Base-by-base conservation (phyloP, 1,140 invertebrate species). In the Anoplolepis gracilipes region DNA sequence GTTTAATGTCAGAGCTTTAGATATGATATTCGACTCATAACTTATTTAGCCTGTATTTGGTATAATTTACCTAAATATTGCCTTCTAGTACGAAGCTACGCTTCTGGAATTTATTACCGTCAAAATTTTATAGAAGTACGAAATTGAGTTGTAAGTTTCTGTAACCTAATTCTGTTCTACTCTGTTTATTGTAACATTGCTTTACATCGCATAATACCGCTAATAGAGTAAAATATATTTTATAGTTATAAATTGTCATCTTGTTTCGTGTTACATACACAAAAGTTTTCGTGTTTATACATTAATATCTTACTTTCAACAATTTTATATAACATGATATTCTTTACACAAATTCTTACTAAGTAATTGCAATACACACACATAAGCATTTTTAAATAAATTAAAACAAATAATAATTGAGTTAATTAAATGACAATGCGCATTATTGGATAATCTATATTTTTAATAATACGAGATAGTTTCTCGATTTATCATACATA, bases 71-170 rank as follows among this genome's bases (percentile, higher is more conserved):
- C 6, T n/a, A 67, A 78, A 22, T 65, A 65, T n/a, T 3, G 4
- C 25, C n/a, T 7, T 5, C 1, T 36, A 7, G 11, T 13, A 22
- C 30, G n/a, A 78, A 53, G 13, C 4, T 65, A 25, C n/a, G 33
- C 7, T 62, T 46, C 2, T 62, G 59, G 2, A 57, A 73, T 36
- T 59, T 61, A 76, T 28, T 36, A 39, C 7, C 16, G 0, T 53
- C 11, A 6, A 30, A 46, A n/a, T 28, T 7, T 25, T 39, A 25
- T 0, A 7, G 42, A 49, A 65, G 28, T 5, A 4, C 5, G n/a
- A 78, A 78, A 53, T 65, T 78, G 30, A 33, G 19, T 64, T 76
- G 57, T 25, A 46, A 77, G 13, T 39, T 64, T 33, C 39, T 78
- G 5, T 19, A 49, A 49, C 13, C 22, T 16, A 39, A 39, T 30